These are phyloP conservation scores for Eubasilissa splendida DNA, from an alignment of 2,888 invertebrate species.

Conservation along the genomic window DNA sequence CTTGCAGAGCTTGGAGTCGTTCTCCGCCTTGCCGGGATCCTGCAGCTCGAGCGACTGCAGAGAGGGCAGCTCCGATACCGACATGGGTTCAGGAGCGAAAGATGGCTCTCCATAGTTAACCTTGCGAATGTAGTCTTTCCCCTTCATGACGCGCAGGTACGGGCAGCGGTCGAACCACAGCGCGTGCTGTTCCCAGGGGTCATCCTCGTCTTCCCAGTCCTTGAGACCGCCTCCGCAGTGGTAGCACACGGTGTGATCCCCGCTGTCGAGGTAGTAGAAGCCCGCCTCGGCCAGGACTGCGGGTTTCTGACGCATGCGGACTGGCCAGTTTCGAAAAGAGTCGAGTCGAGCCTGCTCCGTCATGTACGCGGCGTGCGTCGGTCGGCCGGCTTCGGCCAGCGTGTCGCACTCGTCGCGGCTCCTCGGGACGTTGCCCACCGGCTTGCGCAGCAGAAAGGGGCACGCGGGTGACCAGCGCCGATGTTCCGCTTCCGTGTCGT, in stretches of 20 bases:
- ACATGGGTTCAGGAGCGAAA: conserved; percentile 36
- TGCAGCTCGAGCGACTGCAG: conserved; percentile 12
- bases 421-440: conserved; percentile 78
- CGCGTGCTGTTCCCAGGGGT: conserved; percentile 96
- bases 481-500: conserved; percentile 87
- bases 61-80: conserved; percentile 49
- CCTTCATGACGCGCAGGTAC: conserved; percentile 86
- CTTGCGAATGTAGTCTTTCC: conserved; percentile 73
- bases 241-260: conserved; percentile 93
- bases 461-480: conserved; percentile 86
- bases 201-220: conserved; percentile 93
- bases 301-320: conserved; percentile 84
- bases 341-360: conserved; percentile 79
- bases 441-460: conserved; percentile 78
- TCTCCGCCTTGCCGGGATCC: conserved; percentile 57
- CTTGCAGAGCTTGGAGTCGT: conserved; percentile 84
- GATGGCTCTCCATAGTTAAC: conserved; percentile 23
- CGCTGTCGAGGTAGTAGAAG: conserved; percentile 91
- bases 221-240: conserved; percentile 95
- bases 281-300: conserved; percentile 89
- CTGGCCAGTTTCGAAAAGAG: conserved; percentile 87
- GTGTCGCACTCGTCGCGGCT: conserved; percentile 62
- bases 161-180: conserved; percentile 92
- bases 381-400: conserved; percentile 66
- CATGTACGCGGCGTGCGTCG: conserved; percentile 80